A percentile compares a stretch with the other conserved stretches of the same genome.
Evolutionary conservation across 2,888 invertebrate genomes (phyloP).

Genomic region (Trilocha varians): DNA sequence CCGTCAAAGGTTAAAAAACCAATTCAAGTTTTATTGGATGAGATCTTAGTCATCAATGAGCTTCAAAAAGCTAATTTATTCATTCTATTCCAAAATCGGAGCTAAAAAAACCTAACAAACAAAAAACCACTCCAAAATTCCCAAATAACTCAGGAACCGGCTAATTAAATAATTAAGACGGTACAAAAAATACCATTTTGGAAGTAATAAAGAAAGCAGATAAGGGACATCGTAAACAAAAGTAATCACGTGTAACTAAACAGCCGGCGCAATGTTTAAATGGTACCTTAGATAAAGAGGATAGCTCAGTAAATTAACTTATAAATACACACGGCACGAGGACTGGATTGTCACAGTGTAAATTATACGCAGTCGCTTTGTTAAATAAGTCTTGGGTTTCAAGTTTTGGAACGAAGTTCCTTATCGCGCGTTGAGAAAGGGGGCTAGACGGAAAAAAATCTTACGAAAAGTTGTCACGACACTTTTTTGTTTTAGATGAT

Average conservation of each 20-base stretch:
- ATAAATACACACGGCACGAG: not conserved
- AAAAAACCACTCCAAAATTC: not conserved
- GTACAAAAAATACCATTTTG: not conserved
- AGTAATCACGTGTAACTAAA: constrained; percentile 30
- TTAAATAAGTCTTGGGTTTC: too few relatives aligned
- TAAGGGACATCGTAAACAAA: constrained; percentile 22
- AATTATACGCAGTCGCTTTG: not conserved
- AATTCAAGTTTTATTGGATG: too few relatives aligned
- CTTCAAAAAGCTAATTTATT: too few relatives aligned
- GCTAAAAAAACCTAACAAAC: too few relatives aligned
- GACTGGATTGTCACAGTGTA: not conserved
- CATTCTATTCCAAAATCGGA: too few relatives aligned
- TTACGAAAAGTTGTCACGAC: too few relatives aligned
- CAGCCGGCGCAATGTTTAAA: constrained; percentile 8
- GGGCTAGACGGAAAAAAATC: too few relatives aligned
- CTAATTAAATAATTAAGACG: not conserved
- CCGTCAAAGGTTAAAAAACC: too few relatives aligned
- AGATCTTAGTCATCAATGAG: too few relatives aligned
- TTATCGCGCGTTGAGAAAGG: too few relatives aligned
- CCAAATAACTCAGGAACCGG: constrained; percentile 1
- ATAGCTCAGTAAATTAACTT: not conserved
- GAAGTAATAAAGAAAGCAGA: not conserved
- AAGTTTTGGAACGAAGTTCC: too few relatives aligned
- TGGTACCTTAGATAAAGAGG: constrained; percentile 14
- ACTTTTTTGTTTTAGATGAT: too few relatives aligned